phyloP scores from a whole-genome alignment of 2,113 vertebrate species.

The Oostethus manadensis region DNA sequence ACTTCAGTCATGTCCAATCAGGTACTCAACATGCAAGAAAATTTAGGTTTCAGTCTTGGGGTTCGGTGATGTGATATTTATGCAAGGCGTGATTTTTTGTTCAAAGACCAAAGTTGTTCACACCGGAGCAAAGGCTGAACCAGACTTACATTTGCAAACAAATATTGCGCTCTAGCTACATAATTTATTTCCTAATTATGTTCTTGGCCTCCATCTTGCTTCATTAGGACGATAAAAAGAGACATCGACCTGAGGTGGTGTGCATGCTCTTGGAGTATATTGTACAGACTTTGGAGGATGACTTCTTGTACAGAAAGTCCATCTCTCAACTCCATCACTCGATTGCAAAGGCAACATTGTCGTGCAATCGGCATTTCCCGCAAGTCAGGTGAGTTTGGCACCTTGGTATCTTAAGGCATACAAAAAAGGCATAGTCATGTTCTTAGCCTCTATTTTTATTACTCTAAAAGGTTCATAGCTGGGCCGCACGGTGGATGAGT shows the following conservation, averaged over 20 bases:
- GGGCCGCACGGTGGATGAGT: no score
- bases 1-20: slow-evolving; percentile 74
- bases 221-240: slow-evolving; percentile 35
- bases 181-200: not conserved
- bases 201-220: not conserved
- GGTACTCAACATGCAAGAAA: slow-evolving; percentile 62
- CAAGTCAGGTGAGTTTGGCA: slow-evolving; percentile 79
- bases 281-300: slow-evolving; percentile 87
- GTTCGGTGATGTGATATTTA: not conserved
- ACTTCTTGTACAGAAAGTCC: slow-evolving; percentile 75
- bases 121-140: not conserved
- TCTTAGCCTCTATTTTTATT: not conserved
- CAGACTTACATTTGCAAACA: no score
- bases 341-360: slow-evolving; percentile 79
- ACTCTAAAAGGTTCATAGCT: no score
- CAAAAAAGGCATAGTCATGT: not conserved
- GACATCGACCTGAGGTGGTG: slow-evolving; percentile 50
- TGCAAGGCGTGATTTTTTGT: no score
- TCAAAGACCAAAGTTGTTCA: no score
- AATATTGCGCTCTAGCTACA: no score
- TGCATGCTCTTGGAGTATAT: slow-evolving; percentile 84
- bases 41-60: not conserved
- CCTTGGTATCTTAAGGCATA: not conserved
- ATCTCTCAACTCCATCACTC: slow-evolving; percentile 68
- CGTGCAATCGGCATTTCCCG: slow-evolving; percentile 77